A percentile compares a stretch with the other conserved stretches of the same genome.
These are phyloP conservation scores for Drosophila kikkawai DNA, from an alignment of 1,140 invertebrate species.

Conservation along the genomic window DNA sequence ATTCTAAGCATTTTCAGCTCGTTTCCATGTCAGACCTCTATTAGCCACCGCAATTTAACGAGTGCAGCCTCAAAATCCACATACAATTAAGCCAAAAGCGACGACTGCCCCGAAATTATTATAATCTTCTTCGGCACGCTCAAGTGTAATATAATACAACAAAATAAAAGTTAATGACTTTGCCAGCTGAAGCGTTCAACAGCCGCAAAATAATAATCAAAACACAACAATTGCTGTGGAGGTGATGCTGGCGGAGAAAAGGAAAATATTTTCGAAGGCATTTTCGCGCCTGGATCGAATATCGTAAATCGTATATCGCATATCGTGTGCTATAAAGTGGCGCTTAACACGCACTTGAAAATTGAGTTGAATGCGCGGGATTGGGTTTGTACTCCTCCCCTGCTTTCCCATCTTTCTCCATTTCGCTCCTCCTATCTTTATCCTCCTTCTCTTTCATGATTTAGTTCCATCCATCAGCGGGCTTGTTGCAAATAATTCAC, in stretches of 20 bases:
- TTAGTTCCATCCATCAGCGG: constrained; percentile 58
- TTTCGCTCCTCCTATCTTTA: not conserved
- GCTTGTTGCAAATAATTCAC: constrained; percentile 71
- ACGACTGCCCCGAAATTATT: constrained; percentile 48
- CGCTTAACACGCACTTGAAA: constrained; percentile 75
- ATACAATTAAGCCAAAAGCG: constrained; percentile 41
- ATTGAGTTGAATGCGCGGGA: constrained; percentile 68
- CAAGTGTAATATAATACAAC: constrained; percentile 47
- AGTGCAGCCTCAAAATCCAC: constrained; percentile 40
- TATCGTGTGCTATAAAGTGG: constrained; percentile 59
- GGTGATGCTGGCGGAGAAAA: constrained; percentile 35
- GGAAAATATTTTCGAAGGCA: constrained; percentile 32
- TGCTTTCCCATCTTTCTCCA: not conserved
- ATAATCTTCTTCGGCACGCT: constrained; percentile 45
- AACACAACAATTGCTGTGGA: constrained; percentile 12
- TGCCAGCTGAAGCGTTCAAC: constrained; percentile 40
- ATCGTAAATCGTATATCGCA: constrained; percentile 27
- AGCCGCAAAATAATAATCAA: constrained; percentile 38
- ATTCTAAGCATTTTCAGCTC: not conserved
- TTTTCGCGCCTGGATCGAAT: constrained; percentile 59
- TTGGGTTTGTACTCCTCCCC: constrained; percentile 3
- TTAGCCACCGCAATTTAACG: constrained; percentile 27
- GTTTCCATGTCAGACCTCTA: constrained; percentile 22
- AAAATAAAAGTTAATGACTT: constrained; percentile 54
- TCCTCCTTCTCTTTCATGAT: constrained; percentile 42